phyloP scores from a whole-genome alignment of 2,888 invertebrate genomes.

The Tetramorium bicarinatum region DNA sequence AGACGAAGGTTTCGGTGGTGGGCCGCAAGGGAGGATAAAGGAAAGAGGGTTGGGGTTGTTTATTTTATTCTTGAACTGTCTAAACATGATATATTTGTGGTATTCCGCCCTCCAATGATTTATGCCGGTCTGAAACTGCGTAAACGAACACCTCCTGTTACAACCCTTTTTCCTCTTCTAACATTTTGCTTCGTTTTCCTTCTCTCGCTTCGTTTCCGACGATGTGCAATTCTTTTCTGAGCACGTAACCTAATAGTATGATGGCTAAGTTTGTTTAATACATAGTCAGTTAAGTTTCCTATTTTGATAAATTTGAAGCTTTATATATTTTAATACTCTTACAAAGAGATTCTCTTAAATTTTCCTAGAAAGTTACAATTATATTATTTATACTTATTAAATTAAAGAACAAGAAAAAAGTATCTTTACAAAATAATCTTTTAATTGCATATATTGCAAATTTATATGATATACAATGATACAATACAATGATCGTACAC shows the following conservation, averaged over 20 bases:
- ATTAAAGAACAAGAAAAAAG: neutral
- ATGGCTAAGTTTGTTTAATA: conserved; percentile 75
- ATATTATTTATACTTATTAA: conserved; percentile 14
- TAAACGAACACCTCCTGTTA: conserved; percentile 57
- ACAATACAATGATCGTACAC: neutral
- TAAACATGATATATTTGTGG: conserved; percentile 72
- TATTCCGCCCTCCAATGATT: conserved; percentile 71
- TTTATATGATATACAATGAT: neutral
- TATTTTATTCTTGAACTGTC: conserved; percentile 74
- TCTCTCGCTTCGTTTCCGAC: conserved; percentile 13
- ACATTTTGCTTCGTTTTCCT: conserved; percentile 18
- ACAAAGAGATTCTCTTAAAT: neutral
- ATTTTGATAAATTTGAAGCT: conserved; percentile 4
- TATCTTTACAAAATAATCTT: neutral
- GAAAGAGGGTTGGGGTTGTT: conserved; percentile 56
- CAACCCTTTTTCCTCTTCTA: conserved; percentile 20
- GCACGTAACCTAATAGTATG: conserved; percentile 69
- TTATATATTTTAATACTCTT: neutral
- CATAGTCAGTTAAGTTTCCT: conserved; percentile 73
- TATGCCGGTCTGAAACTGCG: conserved; percentile 62
- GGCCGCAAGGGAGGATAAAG: conserved; percentile 55
- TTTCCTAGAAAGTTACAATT: neutral
- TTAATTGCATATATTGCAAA: neutral
- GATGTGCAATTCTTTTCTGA: conserved; percentile 11
- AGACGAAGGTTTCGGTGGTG: conserved; percentile 59